These are phyloP conservation scores for Rhinopomastus cyanomelas DNA, from an alignment of 2,113 vertebrate genomes.

Conservation along the genomic window DNA sequence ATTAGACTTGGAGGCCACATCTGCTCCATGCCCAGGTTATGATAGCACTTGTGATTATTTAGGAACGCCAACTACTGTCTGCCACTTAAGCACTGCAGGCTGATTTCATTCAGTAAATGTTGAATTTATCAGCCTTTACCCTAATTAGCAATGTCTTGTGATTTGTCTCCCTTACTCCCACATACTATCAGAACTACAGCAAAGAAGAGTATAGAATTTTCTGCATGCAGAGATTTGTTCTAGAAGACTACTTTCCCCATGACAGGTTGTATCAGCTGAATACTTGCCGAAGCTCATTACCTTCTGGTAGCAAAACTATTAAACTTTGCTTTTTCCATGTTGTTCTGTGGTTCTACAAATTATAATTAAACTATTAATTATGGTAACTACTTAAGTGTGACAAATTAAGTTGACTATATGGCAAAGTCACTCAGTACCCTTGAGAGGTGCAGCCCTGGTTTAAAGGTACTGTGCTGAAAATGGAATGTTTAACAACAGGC, in stretches of 20 bases:
- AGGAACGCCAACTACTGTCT: background rate
- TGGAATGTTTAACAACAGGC: background rate
- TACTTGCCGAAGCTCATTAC: background rate
- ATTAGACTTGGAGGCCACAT: background rate
- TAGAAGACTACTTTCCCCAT: background rate
- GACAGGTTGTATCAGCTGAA: background rate
- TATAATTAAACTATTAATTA: constrained; percentile 52
- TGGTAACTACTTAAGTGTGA: constrained; percentile 8
- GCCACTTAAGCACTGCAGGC: background rate
- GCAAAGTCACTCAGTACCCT: background rate
- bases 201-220: background rate
- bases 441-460: background rate
- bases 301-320: background rate
- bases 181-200: background rate
- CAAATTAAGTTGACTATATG: constrained; percentile 6
- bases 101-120: background rate
- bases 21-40: background rate
- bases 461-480: background rate
- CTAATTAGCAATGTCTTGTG: background rate
- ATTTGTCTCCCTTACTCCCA: background rate
- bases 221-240: background rate
- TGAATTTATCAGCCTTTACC: background rate
- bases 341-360: constrained; percentile 27
- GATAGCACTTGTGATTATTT: background rate
- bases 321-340: constrained; percentile 10